phyloP scores from a whole-genome alignment of 2,797 vertebrate genomes.

The Pipistrellus pipistrellus region DNA sequence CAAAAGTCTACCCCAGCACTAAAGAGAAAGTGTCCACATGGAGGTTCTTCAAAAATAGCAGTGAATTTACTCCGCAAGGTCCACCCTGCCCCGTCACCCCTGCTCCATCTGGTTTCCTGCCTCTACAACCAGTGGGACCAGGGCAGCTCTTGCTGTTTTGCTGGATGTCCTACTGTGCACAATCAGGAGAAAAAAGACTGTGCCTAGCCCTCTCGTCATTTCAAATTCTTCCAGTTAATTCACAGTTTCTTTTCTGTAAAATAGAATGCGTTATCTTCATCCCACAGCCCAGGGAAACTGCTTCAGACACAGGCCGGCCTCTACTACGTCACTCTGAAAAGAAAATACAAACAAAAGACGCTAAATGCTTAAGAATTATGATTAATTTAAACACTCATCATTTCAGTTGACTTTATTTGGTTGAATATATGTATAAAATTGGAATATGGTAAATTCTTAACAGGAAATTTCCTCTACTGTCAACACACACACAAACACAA shows the following conservation, averaged over 20 bases:
- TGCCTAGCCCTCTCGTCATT: background rate
- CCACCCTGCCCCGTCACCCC: background rate
- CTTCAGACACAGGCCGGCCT: background rate
- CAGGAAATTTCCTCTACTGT: background rate
- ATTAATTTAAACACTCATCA: background rate
- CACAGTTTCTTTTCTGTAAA: background rate
- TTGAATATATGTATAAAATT: background rate
- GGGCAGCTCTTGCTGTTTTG: background rate
- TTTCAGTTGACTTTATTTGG: background rate
- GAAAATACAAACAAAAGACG: conserved; percentile 28
- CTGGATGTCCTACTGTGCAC: background rate
- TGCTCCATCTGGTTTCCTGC: background rate
- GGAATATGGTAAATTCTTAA: conserved; percentile 3
- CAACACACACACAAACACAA: background rate
- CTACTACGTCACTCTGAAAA: conserved; percentile 70
- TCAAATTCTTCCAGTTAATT: background rate
- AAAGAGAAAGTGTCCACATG: background rate
- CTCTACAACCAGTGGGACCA: background rate
- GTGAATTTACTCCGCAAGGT: background rate
- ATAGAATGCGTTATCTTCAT: background rate
- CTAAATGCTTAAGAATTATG: background rate
- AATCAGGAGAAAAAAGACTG: background rate
- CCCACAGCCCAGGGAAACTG: background rate
- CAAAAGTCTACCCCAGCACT: background rate
- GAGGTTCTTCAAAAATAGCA: background rate